Conservation (phyloP, 2,113 vertebrate species). For the Paraplagusia blochii region DNA sequence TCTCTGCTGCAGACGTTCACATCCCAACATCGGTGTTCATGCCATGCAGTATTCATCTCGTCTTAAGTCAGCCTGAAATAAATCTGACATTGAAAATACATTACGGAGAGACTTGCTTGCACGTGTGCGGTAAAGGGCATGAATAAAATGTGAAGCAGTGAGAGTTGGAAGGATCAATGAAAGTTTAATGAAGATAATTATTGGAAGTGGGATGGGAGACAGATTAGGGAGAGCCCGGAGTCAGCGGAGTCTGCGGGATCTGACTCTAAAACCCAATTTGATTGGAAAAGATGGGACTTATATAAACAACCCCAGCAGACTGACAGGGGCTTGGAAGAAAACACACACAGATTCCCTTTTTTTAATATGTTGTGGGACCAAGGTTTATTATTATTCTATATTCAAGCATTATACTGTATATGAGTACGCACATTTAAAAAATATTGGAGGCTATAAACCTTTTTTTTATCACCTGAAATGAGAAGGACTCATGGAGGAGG, state of each 20-base stretch:
- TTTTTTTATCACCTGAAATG: conserved; percentile 14
- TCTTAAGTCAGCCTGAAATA: conserved; percentile 8
- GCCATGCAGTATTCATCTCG: background rate
- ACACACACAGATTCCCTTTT: background rate
- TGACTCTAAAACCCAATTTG: conserved; percentile 17
- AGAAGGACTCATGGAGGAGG: conserved; percentile 5
- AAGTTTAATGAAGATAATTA: conserved; percentile 66
- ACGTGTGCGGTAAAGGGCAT: conserved; percentile 14
- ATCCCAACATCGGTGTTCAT: background rate
- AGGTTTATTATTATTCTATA: conserved; percentile 9
- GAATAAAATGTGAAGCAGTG: conserved; percentile 39
- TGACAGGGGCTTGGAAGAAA: background rate
- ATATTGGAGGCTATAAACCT: background rate
- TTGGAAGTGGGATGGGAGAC: conserved; percentile 45
- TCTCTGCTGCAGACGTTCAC: background rate
- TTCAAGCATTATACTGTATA: background rate
- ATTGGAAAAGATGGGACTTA: conserved; percentile 19
- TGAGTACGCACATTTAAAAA: background rate
- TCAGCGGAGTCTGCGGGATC: conserved; percentile 7
- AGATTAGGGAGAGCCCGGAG: conserved; percentile 19
- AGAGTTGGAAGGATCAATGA: conserved; percentile 44
- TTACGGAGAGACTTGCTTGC: conserved; percentile 19
- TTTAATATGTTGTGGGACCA: background rate
- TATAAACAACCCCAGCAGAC: conserved; percentile 11
- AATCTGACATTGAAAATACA: conserved; percentile 36